Evolutionary conservation across 2,113 vertebrate genomes (phyloP), one percentile per base, ranked within the genome.

Genomic region (Syrmaticus mikado): DNA sequence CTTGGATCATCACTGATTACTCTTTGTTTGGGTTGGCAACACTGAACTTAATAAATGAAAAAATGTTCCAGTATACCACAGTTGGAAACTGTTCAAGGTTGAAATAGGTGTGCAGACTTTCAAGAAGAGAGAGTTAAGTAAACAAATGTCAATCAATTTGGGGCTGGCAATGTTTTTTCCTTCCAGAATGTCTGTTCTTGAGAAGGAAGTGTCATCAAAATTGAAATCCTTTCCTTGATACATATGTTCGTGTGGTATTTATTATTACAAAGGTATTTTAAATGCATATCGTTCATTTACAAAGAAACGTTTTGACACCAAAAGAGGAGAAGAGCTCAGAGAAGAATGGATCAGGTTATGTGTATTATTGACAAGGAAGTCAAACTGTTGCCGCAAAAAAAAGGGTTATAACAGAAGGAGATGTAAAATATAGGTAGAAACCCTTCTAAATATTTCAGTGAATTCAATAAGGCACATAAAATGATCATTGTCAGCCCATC

Each of bases 51-150:
- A 97, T 98, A 98, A 98, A 98, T 98, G 97, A 98, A 98, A 98
- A 98, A 98, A 97, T 98, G 97, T 98, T 98, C 97, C 98, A 98
- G 97, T 97, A 97, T 98, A 98, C 98, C 97, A 97, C 97, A 98
- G 98, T 98, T 98, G 98, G 98, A 98, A 98, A 97, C 98, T 97
- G 97, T 98, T 98, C 98, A 98, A 98, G 98, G 98, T 98, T 98
- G 97, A 98, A 98, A 98, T 98, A 98, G 98, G 98, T 98, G 98
- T 98, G 98, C 97, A 98, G 96, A 97, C 97, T 98, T 98, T 98
- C 97, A 98, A 98, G 98, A 98, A 97, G 97, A 97, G 97, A 97
- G 96, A 97, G 98, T 97, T 98, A 98, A 97, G 97, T 97, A 98
- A 98, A 98, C 98, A 98, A 98, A 97, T 97, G 98, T 97, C 98